phyloP scores from a whole-genome alignment of 2,113 vertebrate species.

The Nothocercus nigrocapillus region DNA sequence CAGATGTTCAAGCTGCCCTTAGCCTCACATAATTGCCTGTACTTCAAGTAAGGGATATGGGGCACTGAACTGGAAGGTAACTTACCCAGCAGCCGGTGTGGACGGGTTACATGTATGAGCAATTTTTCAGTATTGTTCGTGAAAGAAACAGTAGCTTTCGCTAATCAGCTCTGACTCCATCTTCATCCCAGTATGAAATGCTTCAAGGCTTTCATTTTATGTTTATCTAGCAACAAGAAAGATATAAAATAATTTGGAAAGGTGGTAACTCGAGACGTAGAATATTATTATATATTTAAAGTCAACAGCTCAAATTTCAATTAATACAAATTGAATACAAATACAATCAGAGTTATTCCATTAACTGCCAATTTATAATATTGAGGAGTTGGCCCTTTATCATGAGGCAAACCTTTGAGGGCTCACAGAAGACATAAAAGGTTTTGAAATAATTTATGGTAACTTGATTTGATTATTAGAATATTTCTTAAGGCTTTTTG shows the following conservation, averaged over 20 bases:
- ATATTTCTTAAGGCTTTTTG: neutral
- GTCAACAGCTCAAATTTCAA: neutral
- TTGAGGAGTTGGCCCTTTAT: neutral
- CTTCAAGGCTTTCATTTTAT: neutral
- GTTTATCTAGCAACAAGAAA: neutral
- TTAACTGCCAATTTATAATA: neutral
- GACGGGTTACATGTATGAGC: fast-evolving
- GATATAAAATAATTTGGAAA: neutral
- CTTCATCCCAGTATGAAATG: neutral
- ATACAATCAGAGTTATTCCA: neutral
- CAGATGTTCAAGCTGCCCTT: neutral
- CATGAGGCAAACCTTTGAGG: neutral
- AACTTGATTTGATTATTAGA: neutral
- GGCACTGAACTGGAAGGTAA: neutral
- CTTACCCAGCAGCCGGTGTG: neutral
- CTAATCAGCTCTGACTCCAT: neutral
- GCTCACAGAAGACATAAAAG: neutral
- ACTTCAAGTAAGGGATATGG: neutral
- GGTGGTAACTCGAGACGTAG: neutral
- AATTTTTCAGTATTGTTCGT: neutral
- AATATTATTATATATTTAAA: neutral
- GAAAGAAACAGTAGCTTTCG: neutral
- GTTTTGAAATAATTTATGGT: neutral
- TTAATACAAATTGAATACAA: neutral
- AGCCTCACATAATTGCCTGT: neutral